Evolutionary conservation across 2,888 invertebrate species (phyloP).

Genomic region (Tachina grossa): DNA sequence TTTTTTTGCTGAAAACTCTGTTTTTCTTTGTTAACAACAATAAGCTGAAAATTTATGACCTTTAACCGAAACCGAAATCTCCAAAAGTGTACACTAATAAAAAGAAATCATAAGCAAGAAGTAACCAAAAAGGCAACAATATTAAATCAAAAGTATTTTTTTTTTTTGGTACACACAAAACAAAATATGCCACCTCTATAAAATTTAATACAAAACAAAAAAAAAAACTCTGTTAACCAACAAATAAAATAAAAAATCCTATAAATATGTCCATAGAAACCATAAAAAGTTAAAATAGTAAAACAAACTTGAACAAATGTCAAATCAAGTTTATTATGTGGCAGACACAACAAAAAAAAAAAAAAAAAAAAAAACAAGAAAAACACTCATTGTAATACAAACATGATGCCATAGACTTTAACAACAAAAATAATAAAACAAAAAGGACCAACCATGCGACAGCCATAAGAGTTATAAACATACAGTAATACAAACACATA

Average conservation of each 20-base stretch:
- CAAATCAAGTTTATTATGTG: constrained; percentile 71
- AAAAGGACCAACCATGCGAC: constrained; percentile 59
- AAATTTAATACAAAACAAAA: background rate
- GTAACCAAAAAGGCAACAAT: background rate
- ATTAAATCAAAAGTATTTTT: constrained; percentile 4
- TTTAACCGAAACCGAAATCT: constrained; percentile 32
- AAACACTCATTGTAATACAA: constrained; percentile 22
- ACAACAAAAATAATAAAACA: constrained; percentile 43
- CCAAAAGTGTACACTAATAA: background rate
- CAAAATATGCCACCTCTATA: background rate
- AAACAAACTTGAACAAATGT: constrained; percentile 67
- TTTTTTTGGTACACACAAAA: background rate
- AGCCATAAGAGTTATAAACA: constrained; percentile 19
- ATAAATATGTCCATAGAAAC: constrained; percentile 50
- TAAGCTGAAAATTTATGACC: constrained; percentile 65
- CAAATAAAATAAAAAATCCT: background rate
- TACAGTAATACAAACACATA: background rate
- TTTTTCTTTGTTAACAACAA: constrained; percentile 41
- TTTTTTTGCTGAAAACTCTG: constrained; percentile 11
- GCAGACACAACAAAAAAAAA: constrained; percentile 36
- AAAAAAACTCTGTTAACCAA: constrained; percentile 15
- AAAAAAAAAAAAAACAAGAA: background rate
- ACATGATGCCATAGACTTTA: constrained; percentile 56
- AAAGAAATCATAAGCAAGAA: background rate
- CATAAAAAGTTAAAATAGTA: constrained; percentile 32